A percentile compares a stretch with the other conserved stretches of the same genome.
phyloP scores from a whole-genome alignment of 1,140 invertebrate species.

The Conus betulinus region DNA sequence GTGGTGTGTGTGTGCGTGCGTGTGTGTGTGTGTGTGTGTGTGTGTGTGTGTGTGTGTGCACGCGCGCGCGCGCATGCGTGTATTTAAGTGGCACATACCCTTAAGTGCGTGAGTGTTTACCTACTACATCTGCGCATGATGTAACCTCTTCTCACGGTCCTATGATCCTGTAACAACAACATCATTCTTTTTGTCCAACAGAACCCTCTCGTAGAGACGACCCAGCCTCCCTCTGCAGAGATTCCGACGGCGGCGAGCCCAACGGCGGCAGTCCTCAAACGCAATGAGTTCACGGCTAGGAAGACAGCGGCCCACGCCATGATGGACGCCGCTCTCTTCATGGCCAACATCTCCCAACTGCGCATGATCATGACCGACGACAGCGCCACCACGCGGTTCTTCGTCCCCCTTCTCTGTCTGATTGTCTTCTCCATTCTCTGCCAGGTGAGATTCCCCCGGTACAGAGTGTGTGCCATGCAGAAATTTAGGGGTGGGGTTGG shows the following conservation, averaged over 20 bases:
- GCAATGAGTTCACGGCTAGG: constrained; percentile 40
- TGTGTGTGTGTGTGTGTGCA: not conserved
- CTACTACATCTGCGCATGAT: not conserved
- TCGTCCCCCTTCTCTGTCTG: not conserved
- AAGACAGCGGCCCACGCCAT: constrained; percentile 41
- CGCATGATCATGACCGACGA: constrained; percentile 34
- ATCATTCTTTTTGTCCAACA: not conserved
- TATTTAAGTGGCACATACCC: not conserved
- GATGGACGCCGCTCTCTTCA: constrained; percentile 48
- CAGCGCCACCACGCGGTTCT: not conserved
- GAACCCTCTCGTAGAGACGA: too few relatives aligned
- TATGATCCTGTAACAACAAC: not conserved
- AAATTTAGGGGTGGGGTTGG: too few relatives aligned
- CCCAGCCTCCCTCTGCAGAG: not conserved
- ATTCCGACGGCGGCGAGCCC: not conserved
- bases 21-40: not conserved
- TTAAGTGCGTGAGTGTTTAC: not conserved
- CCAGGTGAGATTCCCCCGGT: not conserved
- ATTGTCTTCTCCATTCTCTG: constrained; percentile 1
- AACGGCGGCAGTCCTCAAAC: not conserved
- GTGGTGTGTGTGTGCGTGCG: not conserved
- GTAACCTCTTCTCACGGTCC: not conserved
- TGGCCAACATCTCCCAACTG: constrained; percentile 52
- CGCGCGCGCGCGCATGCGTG: not conserved
- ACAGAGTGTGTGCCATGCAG: too few relatives aligned